A percentile compares a stretch with the other conserved stretches of the same genome.
Conservation (phyloP, 2,113 vertebrate species). For the Meles meles region DNA sequence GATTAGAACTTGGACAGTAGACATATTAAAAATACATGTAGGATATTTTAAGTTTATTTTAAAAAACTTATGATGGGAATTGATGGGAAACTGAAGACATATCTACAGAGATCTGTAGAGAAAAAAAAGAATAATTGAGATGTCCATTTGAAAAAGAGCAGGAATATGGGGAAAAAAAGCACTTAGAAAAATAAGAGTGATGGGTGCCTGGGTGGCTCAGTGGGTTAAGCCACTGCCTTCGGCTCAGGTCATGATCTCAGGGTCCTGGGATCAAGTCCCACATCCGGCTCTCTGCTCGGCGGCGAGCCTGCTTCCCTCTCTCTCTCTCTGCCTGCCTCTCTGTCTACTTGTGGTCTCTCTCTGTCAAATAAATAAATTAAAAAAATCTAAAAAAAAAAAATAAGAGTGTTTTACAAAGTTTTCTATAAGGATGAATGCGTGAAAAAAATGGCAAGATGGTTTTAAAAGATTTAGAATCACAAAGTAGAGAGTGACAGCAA, state of each 20-base stretch:
- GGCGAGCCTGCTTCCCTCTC: no score
- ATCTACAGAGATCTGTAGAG: neutral
- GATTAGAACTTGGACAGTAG: neutral
- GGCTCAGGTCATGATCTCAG: no score
- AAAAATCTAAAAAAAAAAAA: no score
- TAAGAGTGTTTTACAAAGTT: neutral
- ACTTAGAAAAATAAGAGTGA: neutral
- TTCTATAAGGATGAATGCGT: neutral
- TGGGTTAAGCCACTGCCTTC: no score
- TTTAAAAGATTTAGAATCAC: constrained; percentile 23
- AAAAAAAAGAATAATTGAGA: neutral
- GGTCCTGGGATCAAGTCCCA: no score
- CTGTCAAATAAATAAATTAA: no score
- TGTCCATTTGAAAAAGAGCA: neutral
- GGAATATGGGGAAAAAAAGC: neutral
- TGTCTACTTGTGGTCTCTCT: no score
- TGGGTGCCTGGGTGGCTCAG: no score
- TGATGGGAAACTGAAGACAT: neutral
- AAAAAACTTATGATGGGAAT: neutral
- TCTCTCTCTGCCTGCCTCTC: no score
- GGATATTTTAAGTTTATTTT: neutral
- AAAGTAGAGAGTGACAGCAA: neutral
- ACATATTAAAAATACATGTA: neutral
- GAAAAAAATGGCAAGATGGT: neutral
- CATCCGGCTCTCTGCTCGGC: no score